Percentiles rank a stretch among this genome's conserved stretches.
Conservation (phyloP, 2,888 invertebrate species). For the Cryptocephalus moraei region DNA sequence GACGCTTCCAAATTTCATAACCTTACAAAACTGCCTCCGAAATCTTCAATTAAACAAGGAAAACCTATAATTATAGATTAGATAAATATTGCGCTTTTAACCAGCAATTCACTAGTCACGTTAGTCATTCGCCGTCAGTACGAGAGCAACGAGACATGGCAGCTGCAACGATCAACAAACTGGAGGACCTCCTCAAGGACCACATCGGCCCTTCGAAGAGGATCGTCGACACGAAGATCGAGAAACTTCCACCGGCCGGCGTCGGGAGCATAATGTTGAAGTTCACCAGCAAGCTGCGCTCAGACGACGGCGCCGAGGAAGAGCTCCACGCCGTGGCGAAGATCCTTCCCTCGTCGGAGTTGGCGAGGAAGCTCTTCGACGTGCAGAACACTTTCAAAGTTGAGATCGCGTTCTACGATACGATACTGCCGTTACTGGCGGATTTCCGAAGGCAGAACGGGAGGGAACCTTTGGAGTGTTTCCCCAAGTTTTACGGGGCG, state of each 20-base stretch:
- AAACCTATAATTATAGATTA: too few species aligned
- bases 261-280: slow-evolving; percentile 3
- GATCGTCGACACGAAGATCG: slow-evolving; percentile 1
- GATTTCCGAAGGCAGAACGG: slow-evolving; percentile 36
- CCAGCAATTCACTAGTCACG: too few species aligned
- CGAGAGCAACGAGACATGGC: too few species aligned
- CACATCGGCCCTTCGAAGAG: background rate
- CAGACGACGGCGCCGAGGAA: background rate
- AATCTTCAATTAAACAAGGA: too few species aligned
- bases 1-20: too few species aligned
- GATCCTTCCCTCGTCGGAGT: slow-evolving; percentile 4
- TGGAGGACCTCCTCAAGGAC: background rate
- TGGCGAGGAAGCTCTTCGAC: slow-evolving; percentile 35
- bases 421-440: slow-evolving; percentile 34
- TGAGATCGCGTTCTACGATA: slow-evolving; percentile 40
- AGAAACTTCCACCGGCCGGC: background rate
- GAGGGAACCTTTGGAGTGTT: slow-evolving; percentile 30
- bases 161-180: background rate
- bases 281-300: background rate
- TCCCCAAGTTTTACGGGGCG: slow-evolving; percentile 39
- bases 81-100: too few species aligned
- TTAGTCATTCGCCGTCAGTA: too few species aligned
- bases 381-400: slow-evolving; percentile 40
- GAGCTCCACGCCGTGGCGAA: slow-evolving; percentile 1
- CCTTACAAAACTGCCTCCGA: too few species aligned